These are phyloP conservation scores for Lasioglossum calceatum DNA, from an alignment of 2,888 invertebrate species.

Conservation along the genomic window DNA sequence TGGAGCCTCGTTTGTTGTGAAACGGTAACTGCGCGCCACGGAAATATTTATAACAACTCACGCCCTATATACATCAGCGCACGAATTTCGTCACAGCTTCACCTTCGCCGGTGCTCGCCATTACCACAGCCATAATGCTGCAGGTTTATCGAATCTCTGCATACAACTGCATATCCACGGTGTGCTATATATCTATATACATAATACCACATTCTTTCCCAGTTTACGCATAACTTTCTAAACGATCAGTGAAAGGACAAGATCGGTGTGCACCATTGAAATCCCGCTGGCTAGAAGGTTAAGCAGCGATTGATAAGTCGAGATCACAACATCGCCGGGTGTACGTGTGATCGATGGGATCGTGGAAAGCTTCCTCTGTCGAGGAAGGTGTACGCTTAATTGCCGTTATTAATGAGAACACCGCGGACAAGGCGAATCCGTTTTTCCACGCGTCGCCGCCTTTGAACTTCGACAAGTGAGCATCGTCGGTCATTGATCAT, in stretches of 20 bases:
- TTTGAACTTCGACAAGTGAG: slow-evolving; percentile 17
- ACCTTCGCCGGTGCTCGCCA: slow-evolving; percentile 23
- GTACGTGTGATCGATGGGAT: not conserved
- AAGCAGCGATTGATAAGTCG: slow-evolving; percentile 43
- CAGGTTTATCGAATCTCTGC: slow-evolving; percentile 37
- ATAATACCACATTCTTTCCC: slow-evolving; percentile 59
- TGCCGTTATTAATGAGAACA: slow-evolving; percentile 67
- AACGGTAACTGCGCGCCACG: not conserved
- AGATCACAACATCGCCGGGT: not conserved
- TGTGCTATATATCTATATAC: slow-evolving; percentile 40
- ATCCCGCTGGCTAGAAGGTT: slow-evolving; percentile 38
- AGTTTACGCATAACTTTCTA: slow-evolving; percentile 61
- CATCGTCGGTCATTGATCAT: slow-evolving; percentile 28
- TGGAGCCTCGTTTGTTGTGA: not conserved
- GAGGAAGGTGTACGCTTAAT: slow-evolving; percentile 63
- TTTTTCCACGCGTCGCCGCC: not conserved
- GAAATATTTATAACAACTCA: not conserved
- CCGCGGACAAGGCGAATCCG: not conserved
- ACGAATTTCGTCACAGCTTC: slow-evolving; percentile 36
- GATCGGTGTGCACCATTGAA: slow-evolving; percentile 53
- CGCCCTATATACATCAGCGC: not conserved
- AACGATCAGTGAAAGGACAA: slow-evolving; percentile 59
- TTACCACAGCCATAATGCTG: slow-evolving; percentile 29
- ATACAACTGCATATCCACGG: slow-evolving; percentile 22
- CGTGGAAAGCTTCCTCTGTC: slow-evolving; percentile 38